Base-by-base conservation (phyloP, 2,888 invertebrate genomes). In the Scaptodrosophila latifasciaeformis region DNA sequence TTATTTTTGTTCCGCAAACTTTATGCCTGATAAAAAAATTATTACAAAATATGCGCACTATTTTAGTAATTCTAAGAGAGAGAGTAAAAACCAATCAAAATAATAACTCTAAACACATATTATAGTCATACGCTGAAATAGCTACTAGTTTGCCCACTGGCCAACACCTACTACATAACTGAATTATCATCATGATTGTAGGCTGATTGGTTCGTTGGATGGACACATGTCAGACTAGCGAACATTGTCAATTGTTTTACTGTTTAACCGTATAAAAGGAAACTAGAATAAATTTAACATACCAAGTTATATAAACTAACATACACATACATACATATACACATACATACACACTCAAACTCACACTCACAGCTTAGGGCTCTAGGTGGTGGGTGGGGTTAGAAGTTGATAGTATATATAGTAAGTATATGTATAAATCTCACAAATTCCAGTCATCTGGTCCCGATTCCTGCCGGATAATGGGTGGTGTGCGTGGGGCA, bases 401-500 rank as follows among this genome's bases (percentile, higher is more conserved):
- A 48, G 27, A 21, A 40, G 55, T 54, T 43, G 56, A 56, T 56
- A 47, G 42, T 40, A 43, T 48, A 35, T 37, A 42, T 48, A 40
- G 40, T 49, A n/a, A 46, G 18, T 49, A 44, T 40, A 29, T 45
- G 59, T 52, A 63, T 61, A 80, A 71, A 80, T 76, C 81, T 80
- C 75, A 76, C 78, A 80, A 77, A 24, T 80, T 76, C 78, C 78
- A 80, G 75, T 80, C 75, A 52, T 75, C 74, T 49, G 80, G 80
- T 27, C 80, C 80, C 57, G 77, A 49, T 57, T 75, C 78, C 56
- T 80, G 62, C 6, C 56, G 75, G 46, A 72, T 61, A 15, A 63
- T 37, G 34, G 70, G 42, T 10, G 74, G 59, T 43, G 65, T 58
- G 18, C 71, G 61, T 1, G 69, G 56, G 43, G 59, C 70, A 31